Base-by-base conservation (phyloP, 2,797 vertebrate species). In the Megaceryle alcyon region DNA sequence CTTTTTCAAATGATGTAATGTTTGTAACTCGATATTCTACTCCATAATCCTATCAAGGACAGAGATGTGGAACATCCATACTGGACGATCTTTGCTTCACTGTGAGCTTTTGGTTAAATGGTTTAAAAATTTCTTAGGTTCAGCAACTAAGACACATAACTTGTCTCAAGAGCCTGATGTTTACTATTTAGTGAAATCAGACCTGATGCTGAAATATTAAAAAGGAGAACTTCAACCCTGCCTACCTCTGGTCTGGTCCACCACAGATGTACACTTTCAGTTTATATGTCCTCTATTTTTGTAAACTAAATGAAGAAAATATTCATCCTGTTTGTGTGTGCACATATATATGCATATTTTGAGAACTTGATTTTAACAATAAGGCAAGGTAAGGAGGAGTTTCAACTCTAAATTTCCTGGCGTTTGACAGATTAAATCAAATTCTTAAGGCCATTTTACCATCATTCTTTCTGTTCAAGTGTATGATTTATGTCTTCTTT, bases 401-500 rank as follows among this genome's bases (percentile, higher is more conserved):
- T 94, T 57, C 66, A 73, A 0, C 73, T 18, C 70, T 43, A 35
- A 68, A 83, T 91, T 96, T 94, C 76, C 80, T 66, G 51, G n/a
- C 14, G n/a, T 90, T 49, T 86, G 82, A 82, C 82, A 94, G 66
- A 56, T 92, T 68, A 96, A 96, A 94, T 95, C 43, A 94, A 90
- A 91, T 41, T 83, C 85, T 91, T 88, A 73, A 94, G 90, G 82
- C 44, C 26, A 25, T 88, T 96, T 94, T 94, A 72, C 54, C 6
- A 3, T 46, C 29, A 19, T 60, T 12, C 14, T 9, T 63, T 59
- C 66, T 64, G 43, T 6, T 2, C 33, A 23, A 86, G 49, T 0
- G 2, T 71, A 51, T 92, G 96, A 96, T 96, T 94, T 94, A 90
- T 57, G 19, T 43, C 15, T 23, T 54, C 6, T 41, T 86, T 94